Evolutionary conservation across 2,797 vertebrate species (phyloP).

Genomic region (Poecilia picta): DNA sequence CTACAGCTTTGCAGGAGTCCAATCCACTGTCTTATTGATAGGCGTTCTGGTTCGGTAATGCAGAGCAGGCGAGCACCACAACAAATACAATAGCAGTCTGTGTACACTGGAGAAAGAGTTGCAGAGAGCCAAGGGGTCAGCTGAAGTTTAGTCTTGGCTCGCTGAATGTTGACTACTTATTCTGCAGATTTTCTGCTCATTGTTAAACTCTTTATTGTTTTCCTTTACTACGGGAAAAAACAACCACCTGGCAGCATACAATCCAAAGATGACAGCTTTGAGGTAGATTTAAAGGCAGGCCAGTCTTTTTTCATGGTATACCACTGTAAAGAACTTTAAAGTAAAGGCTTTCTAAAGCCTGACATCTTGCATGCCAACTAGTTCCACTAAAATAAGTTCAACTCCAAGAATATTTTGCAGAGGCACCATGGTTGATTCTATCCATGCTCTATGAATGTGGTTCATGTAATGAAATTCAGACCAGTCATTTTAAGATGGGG

Average conservation of each 20-base stretch:
- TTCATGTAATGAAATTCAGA: not conserved
- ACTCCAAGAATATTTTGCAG: not conserved
- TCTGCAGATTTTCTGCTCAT: slow-evolving; percentile 2
- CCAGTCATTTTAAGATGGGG: not conserved
- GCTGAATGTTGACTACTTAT: not conserved
- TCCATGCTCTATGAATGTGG: not conserved
- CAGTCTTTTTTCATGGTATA: not conserved
- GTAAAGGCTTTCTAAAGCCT: not conserved
- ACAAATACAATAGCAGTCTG: slow-evolving; percentile 28
- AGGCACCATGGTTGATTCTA: not conserved
- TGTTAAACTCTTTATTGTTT: not conserved
- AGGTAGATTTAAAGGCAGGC: not conserved
- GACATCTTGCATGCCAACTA: not conserved
- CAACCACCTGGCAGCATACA: not conserved
- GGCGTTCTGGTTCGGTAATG: slow-evolving; percentile 47
- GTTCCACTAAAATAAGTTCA: not conserved
- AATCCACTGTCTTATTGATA: slow-evolving; percentile 51
- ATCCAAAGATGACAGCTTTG: not conserved
- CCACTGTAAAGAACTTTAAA: not conserved
- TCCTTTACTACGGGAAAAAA: not conserved
- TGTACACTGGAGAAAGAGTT: slow-evolving; percentile 30
- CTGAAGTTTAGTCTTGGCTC: not conserved
- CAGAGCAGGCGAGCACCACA: slow-evolving; percentile 42
- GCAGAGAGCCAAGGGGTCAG: slow-evolving; percentile 15
- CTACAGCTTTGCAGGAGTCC: slow-evolving; percentile 54